A percentile compares a stretch with the other conserved stretches of the same genome.
Evolutionary conservation across 2,113 vertebrate genomes (phyloP).

Genomic region (Pelodiscus sinensis): DNA sequence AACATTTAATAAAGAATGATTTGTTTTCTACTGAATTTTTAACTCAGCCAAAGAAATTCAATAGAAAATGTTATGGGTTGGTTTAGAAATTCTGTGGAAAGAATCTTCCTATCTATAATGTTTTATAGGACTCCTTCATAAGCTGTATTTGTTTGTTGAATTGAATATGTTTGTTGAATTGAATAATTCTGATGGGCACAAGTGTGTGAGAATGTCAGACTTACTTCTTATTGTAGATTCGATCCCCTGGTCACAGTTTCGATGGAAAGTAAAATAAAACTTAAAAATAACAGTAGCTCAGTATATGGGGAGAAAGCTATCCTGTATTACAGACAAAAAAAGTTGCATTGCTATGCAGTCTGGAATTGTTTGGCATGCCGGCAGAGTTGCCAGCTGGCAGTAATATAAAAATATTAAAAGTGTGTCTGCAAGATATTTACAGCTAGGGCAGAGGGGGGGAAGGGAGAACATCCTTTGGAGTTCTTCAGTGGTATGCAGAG

Average conservation of each 20-base stretch:
- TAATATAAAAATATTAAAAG: constrained; percentile 61
- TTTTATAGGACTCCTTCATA: background rate
- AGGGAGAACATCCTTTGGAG: constrained; percentile 15
- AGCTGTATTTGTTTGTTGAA: background rate
- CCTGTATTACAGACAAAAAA: constrained; percentile 19
- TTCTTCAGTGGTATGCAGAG: constrained; percentile 69
- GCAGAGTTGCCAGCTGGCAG: constrained; percentile 67
- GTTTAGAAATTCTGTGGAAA: constrained; percentile 18
- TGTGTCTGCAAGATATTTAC: constrained; percentile 73
- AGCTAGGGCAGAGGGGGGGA: constrained; percentile 34
- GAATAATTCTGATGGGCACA: background rate
- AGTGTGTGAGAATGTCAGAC: background rate
- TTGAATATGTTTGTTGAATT: background rate
- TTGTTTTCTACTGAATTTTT: constrained; percentile 16
- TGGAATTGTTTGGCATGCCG: constrained; percentile 53
- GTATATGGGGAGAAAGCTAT: constrained; percentile 13
- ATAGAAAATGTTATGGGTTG: constrained; percentile 6
- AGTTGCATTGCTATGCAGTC: constrained; percentile 12
- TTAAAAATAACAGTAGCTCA: background rate
- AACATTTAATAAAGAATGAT: background rate
- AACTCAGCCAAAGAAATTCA: constrained; percentile 9
- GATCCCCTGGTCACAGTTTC: background rate
- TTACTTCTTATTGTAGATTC: background rate
- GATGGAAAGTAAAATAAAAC: background rate
- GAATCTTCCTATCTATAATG: constrained; percentile 3